Base-by-base conservation (phyloP, 30 jellyfish, hydroid and myxozoan genomes). In the Cassiopea andromeda region DNA sequence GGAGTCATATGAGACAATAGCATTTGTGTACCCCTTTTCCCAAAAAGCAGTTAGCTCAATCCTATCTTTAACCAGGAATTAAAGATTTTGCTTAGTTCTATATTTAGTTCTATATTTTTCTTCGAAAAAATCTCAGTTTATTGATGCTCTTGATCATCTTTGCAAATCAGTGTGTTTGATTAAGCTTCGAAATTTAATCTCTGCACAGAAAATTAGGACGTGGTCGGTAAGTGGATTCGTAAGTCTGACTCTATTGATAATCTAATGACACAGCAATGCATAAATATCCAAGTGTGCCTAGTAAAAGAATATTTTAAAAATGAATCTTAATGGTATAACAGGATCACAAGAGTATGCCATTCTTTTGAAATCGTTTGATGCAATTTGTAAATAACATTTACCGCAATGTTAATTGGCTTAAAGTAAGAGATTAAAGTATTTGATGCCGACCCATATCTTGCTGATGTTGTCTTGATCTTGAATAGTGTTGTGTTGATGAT, bases 281-380 rank as follows among this genome's bases (percentile, higher is more conserved):
- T 77, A 72, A 54, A 70, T 19, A 66, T 85, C 58, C 94, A 82
- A 87, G 82, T 87, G 94, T 66, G 85, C 85, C 77, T 44, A 69
- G 78, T 48, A 78, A 87, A 87, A 48, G 85, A 88, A 83, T 68
- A 77, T 77, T 68, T 17, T 87, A 18, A 45, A 70, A 77, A 48
- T 78, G 89, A 68, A 87, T 61, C 77, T 43, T 87, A 87, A 77
- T 82, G 8, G 1, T 45, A 73, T 87, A 87, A 87, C 86, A 78
- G 54, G 94, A 87, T 87, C 78, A 87, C 38, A 71, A 48, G 54
- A 74, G 59, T 82, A 77, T 87, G 90, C 94, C 94, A 87, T 78
- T 87, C 94, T 87, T 59, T 87, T 75, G 90, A 77, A 64, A 68
- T 14, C 6, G 73, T 15, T 70, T 87, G 94, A 87, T 87, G 94